Conservation (phyloP, 2,797 vertebrate species). For the Hippopotamyrus pictus region DNA sequence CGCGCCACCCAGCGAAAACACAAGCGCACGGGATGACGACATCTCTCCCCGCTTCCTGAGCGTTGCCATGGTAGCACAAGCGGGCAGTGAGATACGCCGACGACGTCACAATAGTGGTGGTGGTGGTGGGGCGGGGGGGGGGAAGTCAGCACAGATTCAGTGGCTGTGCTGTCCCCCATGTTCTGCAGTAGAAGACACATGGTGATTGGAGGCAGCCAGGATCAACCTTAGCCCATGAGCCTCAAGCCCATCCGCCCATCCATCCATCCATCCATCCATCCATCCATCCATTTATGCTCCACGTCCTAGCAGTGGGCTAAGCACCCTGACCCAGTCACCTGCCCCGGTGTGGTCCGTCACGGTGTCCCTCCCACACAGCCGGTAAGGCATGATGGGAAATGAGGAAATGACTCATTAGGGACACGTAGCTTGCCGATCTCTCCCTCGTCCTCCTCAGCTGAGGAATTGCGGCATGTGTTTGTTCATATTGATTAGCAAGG, state of each 20-base stretch:
- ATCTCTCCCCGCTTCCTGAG: constrained; percentile 9
- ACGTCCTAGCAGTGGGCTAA: background rate
- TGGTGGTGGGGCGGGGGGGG: background rate
- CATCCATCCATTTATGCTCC: background rate
- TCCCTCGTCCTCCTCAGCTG: background rate
- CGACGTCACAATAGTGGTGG: constrained; percentile 9
- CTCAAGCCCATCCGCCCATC: background rate
- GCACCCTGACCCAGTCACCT: background rate
- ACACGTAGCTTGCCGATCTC: background rate
- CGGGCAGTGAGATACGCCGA: constrained; percentile 7
- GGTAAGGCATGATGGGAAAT: background rate
- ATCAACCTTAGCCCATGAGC: background rate
- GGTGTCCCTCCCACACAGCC: background rate
- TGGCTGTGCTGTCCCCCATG: background rate
- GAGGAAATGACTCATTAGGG: background rate
- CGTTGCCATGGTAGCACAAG: constrained; percentile 33
- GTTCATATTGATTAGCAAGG: background rate
- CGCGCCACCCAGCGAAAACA: background rate
- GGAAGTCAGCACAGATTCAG: background rate
- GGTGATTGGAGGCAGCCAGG: background rate
- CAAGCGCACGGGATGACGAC: background rate
- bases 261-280: background rate
- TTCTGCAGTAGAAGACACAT: background rate
- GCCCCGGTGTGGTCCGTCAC: background rate
- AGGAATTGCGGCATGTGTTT: background rate